phyloP scores from a whole-genome alignment of 2,888 invertebrate species.

The Catocala sponsa region DNA sequence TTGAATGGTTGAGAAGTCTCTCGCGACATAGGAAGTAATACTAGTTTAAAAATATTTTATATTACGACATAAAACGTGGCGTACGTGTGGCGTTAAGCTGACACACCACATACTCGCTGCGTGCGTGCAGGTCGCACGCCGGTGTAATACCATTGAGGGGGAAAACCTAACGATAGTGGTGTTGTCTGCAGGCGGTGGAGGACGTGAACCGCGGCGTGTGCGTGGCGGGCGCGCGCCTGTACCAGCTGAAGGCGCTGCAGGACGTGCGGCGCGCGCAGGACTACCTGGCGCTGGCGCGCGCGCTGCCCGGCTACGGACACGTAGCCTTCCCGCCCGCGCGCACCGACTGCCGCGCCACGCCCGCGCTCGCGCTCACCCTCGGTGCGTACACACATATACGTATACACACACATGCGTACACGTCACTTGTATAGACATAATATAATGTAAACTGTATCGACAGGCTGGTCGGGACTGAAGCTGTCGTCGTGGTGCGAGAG shows the following conservation, averaged over 20 bases:
- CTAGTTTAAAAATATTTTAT: too few species aligned
- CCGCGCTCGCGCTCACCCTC: slow-evolving; percentile 93
- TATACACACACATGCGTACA: slow-evolving; percentile 55
- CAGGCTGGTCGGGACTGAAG: slow-evolving; percentile 90
- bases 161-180: not conserved
- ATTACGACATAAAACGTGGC: too few species aligned
- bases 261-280: slow-evolving; percentile 92
- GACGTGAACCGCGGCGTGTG: slow-evolving; percentile 98
- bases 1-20: too few species aligned
- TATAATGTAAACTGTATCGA: not conserved
- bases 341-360: slow-evolving; percentile 89
- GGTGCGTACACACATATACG: slow-evolving; percentile 74
- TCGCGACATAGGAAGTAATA: too few species aligned
- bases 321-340: slow-evolving; percentile 97
- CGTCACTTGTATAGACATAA: too few species aligned
- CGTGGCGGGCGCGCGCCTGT: slow-evolving; percentile 95
- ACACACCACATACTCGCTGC: too few species aligned
- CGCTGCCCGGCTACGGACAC: slow-evolving; percentile 97
- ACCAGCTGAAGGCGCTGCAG: slow-evolving; percentile 98
- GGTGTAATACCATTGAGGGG: too few species aligned
- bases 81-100: too few species aligned
- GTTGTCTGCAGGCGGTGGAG: slow-evolving; percentile 91
- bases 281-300: slow-evolving; percentile 95
- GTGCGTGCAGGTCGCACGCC: too few species aligned
- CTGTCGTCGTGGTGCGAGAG: slow-evolving; percentile 91